Conservation (phyloP, 2,888 invertebrate genomes). For the Cephus pulcher region DNA sequence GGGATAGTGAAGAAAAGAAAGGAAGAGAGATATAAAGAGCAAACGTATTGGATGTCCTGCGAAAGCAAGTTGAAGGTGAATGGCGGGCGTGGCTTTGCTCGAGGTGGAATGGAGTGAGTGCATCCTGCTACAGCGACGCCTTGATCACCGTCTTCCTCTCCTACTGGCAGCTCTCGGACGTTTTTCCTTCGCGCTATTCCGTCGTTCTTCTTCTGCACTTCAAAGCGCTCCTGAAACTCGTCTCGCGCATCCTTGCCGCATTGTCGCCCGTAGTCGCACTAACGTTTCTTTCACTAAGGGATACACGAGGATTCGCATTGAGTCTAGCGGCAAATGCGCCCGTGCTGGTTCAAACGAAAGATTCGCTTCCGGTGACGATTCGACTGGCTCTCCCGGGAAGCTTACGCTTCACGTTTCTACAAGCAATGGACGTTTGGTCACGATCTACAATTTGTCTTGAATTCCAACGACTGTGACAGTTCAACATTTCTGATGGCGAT, state of each 20-base stretch:
- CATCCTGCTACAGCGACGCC: conserved; percentile 58
- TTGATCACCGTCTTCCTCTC: conserved; percentile 60
- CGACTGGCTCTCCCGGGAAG: not conserved
- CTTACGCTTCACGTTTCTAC: not conserved
- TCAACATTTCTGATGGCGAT: not conserved
- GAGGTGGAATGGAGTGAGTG: conserved; percentile 37
- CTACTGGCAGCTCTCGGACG: conserved; percentile 28
- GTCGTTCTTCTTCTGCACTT: not conserved
- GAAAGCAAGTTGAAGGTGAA: conserved; percentile 65
- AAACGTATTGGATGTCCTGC: conserved; percentile 24
- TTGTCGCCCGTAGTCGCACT: not conserved
- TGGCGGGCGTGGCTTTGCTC: conserved; percentile 61
- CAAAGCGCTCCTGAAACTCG: not conserved
- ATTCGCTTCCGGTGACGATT: not conserved
- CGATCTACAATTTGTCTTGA: not conserved
- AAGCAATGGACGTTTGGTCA: not conserved
- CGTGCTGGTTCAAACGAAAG: not conserved
- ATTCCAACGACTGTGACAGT: not conserved
- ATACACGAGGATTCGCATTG: not conserved
- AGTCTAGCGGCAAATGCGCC: not conserved
- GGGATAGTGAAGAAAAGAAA: not conserved
- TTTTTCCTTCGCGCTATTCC: conserved; percentile 23
- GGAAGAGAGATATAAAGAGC: conserved; percentile 13
- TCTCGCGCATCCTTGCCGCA: not conserved
- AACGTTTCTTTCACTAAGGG: not conserved